Evolutionary conservation across 23 tunicate genomes (phyloP).

Genomic region (Styela plicata): DNA sequence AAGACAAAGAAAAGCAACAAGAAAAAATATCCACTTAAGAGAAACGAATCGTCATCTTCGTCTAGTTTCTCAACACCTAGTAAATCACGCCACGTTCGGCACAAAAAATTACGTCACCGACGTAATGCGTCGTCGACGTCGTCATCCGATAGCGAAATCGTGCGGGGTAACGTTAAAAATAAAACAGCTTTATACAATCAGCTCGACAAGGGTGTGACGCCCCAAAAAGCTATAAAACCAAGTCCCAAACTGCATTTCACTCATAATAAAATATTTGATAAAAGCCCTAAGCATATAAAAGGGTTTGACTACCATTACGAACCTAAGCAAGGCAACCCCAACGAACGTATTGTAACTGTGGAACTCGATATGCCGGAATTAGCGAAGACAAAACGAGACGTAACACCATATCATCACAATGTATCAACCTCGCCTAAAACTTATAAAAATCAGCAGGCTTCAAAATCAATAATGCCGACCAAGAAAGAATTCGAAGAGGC

Average conservation of each 20-base stretch:
- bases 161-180: slow-evolving; percentile 1
- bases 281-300: background rate
- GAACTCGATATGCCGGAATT: slow-evolving; percentile 24
- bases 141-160: background rate
- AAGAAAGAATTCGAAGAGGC: slow-evolving; percentile 50
- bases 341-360: slow-evolving; percentile 22
- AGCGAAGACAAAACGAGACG: background rate
- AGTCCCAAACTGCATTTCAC: background rate
- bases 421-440: background rate
- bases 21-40: background rate
- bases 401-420: background rate
- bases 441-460: background rate
- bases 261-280: background rate
- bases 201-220: background rate
- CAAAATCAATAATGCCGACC: slow-evolving; percentile 18
- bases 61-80: slow-evolving; percentile 9
- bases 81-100: background rate
- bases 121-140: slow-evolving; percentile 10
- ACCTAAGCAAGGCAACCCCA: slow-evolving; percentile 21
- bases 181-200: background rate
- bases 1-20: background rate
- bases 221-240: background rate
- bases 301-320: background rate
- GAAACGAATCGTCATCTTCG: slow-evolving; percentile 4
- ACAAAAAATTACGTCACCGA: background rate